Base-by-base conservation (phyloP, 92 coral and sea anemone species). In the Meandrina meandrites region DNA sequence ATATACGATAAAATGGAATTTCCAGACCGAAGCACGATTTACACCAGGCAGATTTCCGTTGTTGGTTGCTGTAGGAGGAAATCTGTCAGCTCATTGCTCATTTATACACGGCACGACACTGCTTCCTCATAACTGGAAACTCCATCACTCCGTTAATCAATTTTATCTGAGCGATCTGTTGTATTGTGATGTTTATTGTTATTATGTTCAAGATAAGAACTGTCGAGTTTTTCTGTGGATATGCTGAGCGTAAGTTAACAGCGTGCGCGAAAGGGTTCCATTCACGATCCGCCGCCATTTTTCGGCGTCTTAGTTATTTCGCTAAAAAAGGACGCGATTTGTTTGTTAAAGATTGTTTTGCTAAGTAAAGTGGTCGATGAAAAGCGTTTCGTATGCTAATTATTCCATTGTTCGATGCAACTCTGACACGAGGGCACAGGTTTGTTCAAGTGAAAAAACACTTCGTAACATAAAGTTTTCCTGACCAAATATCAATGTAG, bases 101-200 rank as follows among this genome's bases (percentile, higher is more conserved):
- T 27, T 31, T 47, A 42, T 34, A 22, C 56, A 57, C 37, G 34
- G 78, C 78, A 40, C 28, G 48, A 73, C n/a, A 36, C 35, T 36
- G 27, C 37, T 56, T 34, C 40, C 9, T 54, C 56, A 36, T 27
- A 37, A 36, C 42, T 76, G 67, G 60, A 77, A 28, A 66, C 82
- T 60, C 58, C 47, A 75, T 75, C 81, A 58, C 34, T 40, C 64
- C 50, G 76, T 58, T 62, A 78, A 85, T 85, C 40, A 47, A 32
- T 58, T 83, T 76, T 85, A 85, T 85, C 82, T 30, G 42, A 42
- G 62, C 75, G 60, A 85, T 76, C 82, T 45, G 74, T 84, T 84
- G 42, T 76, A 58, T 42, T 42, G 35, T 73, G 82, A 28, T 77
- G 83, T 85, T 76, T 77, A 83, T 34, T 73, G 31, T 83, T 73